Percentiles rank a stretch among this genome's conserved stretches.
phyloP scores from a whole-genome alignment of 2,888 invertebrate genomes.

The Orthonychiurus folsomi region DNA sequence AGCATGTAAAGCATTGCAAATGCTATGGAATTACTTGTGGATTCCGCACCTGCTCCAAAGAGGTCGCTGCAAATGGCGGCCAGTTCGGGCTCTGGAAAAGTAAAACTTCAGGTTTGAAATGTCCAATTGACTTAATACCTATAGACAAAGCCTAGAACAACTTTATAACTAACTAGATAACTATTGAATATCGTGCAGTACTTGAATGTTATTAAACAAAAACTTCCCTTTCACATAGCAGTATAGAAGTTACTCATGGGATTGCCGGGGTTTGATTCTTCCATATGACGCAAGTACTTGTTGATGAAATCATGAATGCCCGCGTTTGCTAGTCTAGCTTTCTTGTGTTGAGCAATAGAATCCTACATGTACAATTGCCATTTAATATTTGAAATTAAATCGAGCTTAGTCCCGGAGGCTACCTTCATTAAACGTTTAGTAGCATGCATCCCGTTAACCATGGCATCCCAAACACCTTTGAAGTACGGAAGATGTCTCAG shows the following conservation, averaged over 20 bases:
- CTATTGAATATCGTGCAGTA: too few relatives aligned
- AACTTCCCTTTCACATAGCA: too few relatives aligned
- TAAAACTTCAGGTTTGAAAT: too few relatives aligned
- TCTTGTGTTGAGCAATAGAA: constrained; percentile 34
- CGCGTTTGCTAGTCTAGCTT: constrained; percentile 20
- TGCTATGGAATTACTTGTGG: constrained; percentile 32
- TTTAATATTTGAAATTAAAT: background rate
- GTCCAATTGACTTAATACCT: too few relatives aligned
- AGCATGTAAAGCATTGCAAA: constrained; percentile 31
- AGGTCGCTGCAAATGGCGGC: constrained; percentile 28
- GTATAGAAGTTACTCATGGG: too few relatives aligned
- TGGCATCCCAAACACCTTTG: constrained; percentile 13
- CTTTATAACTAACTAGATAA: too few relatives aligned
- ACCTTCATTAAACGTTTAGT: background rate
- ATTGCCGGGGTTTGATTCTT: too few relatives aligned
- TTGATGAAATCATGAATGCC: constrained; percentile 38
- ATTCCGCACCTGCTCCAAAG: constrained; percentile 37
- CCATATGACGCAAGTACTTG: constrained; percentile 38
- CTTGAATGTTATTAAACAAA: too few relatives aligned
- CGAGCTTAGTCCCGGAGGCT: background rate
- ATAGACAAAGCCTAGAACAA: too few relatives aligned
- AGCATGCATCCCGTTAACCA: constrained; percentile 6
- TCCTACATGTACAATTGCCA: constrained; percentile 18
- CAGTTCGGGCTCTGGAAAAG: constrained; percentile 35
- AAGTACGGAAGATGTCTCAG: constrained; percentile 29